Conservation (phyloP, 2,113 vertebrate species). For the Girardinichthys multiradiatus region DNA sequence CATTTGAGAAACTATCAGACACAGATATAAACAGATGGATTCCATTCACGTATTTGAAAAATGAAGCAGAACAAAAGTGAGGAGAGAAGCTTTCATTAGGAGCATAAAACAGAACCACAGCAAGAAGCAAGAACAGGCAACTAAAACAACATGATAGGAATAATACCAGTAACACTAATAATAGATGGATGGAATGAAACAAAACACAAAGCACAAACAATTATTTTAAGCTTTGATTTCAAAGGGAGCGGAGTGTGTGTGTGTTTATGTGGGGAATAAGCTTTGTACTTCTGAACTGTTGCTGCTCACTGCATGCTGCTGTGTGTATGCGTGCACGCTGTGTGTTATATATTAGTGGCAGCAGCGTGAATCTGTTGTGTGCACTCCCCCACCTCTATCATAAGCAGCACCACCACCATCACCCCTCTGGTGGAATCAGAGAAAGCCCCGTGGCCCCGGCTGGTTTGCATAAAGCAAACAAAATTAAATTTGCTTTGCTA, state of each 20-base stretch:
- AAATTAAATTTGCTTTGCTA: slow-evolving; percentile 99
- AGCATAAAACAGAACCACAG: slow-evolving; percentile 65
- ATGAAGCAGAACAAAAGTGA: slow-evolving; percentile 63
- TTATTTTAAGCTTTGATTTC: slow-evolving; percentile 81
- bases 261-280: slow-evolving; percentile 67
- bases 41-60: slow-evolving; percentile 63
- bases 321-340: slow-evolving; percentile 84
- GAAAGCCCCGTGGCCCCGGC: slow-evolving; percentile 93
- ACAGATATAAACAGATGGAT: slow-evolving; percentile 59
- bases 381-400: slow-evolving; percentile 78
- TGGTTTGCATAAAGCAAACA: slow-evolving; percentile 99
- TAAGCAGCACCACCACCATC: slow-evolving; percentile 76
- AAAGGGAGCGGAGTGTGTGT: slow-evolving; percentile 79
- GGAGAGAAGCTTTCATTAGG: slow-evolving; percentile 74
- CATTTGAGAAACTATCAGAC: slow-evolving; percentile 51
- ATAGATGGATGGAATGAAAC: slow-evolving; percentile 71
- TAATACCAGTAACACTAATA: slow-evolving; percentile 75
- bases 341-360: slow-evolving; percentile 92
- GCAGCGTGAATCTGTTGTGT: slow-evolving; percentile 89
- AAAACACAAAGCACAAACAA: slow-evolving; percentile 75
- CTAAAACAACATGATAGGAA: slow-evolving; percentile 72
- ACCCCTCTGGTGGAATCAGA: slow-evolving; percentile 96
- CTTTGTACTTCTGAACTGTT: slow-evolving; percentile 85
- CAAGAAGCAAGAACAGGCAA: slow-evolving; percentile 60
- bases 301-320: slow-evolving; percentile 75